Percentiles rank a stretch among this genome's conserved stretches.
Evolutionary conservation across 1,140 invertebrate species (phyloP).

Genomic region (Pentalonia nigronervosa): DNA sequence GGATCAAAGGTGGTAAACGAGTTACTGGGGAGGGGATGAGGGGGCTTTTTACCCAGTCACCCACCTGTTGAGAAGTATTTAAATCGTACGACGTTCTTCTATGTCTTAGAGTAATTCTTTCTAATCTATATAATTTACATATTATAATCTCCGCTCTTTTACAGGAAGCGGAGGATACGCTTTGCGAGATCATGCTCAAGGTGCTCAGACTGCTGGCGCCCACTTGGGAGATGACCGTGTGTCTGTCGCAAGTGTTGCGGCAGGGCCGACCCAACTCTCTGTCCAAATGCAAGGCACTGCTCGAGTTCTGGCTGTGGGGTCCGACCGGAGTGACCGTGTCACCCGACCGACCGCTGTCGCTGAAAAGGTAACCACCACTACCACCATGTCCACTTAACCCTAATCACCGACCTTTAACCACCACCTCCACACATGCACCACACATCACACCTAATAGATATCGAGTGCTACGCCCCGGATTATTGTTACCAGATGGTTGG

Average conservation of each 20-base stretch:
- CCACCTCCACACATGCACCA: background rate
- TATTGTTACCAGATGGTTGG: constrained; percentile 72
- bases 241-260: constrained; percentile 74
- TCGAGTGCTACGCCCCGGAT: background rate
- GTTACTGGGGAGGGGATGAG: too few relatives aligned
- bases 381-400: background rate
- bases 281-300: constrained; percentile 71
- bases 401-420: background rate
- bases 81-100: background rate
- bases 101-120: background rate
- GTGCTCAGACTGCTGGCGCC: constrained; percentile 74
- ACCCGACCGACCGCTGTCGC: constrained; percentile 62
- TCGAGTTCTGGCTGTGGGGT: constrained; percentile 86
- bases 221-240: constrained; percentile 70
- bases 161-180: constrained; percentile 64
- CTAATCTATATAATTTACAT: background rate
- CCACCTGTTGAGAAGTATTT: too few relatives aligned
- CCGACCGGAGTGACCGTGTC: constrained; percentile 70
- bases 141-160: background rate
- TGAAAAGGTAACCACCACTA: constrained; percentile 65
- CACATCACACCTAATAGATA: background rate
- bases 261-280: constrained; percentile 78
- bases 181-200: constrained; percentile 80
- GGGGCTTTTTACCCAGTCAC: background rate
- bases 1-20: background rate